Base-by-base conservation (phyloP, 2,113 vertebrate genomes). In the Montifringilla adamsi region DNA sequence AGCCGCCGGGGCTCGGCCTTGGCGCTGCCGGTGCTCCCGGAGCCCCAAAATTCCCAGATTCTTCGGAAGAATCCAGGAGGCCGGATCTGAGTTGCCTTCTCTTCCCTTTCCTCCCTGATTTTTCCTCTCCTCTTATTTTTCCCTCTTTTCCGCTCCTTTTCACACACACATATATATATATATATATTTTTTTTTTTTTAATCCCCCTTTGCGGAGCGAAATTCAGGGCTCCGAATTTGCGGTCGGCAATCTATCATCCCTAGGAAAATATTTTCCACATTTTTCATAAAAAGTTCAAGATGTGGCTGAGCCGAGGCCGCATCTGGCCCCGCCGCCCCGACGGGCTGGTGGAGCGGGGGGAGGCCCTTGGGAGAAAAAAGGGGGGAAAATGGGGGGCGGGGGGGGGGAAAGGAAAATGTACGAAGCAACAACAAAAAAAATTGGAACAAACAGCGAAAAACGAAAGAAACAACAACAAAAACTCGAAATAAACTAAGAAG, bases 261-360 rank as follows among this genome's bases (percentile, higher is more conserved):
- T 68, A 83, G 47, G 88, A 95, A 98, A 98, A 98, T 97, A 98
- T 97, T 98, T 98, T 98, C 97, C 97, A 96, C 96, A 96, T 97
- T 98, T 97, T 97, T 96, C 96, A 94, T 98, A 97, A 98, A 97
- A 98, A 95, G 96, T 97, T 98, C 97, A 98, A 98, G 97, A 97
- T 97, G 97, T 98, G 78, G 78, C 97, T 88, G 49, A 96, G 78
- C 55, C 81, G 92, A 64, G 80, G 80, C 91, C 55, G 80, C 94
- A 95, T 84, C 95, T 89, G 87, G 87, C 87, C 87, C 59, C 28
- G 60, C 12, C 44, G 60, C 52, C 59, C 87, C 53, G 87, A 74
- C 62, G 16, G 69, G 87, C 44, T 81, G 68, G 27, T 59, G 60
- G 46, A 82, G 46, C 13, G 44, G 76, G 76, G 52, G 52, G 77